These are phyloP conservation scores for Romanomermis culicivorax DNA, from an alignment of 2,888 invertebrate genomes.

Conservation along the genomic window DNA sequence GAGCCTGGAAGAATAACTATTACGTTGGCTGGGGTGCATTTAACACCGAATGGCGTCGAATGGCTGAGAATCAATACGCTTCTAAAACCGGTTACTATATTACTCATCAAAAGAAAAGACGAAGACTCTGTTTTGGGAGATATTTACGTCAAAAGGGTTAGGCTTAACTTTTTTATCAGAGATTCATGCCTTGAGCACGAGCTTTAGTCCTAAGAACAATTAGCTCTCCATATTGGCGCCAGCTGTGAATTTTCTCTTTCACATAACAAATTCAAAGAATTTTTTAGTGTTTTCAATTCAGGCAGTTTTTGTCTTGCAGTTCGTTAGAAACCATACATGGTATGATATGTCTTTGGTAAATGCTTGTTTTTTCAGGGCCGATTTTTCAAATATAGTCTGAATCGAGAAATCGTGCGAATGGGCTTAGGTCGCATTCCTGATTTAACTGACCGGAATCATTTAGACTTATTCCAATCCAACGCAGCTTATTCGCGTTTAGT, in stretches of 20 bases:
- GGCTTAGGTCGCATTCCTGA: slow-evolving; percentile 25
- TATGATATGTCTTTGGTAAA: background rate
- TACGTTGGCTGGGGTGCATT: background rate
- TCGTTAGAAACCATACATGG: background rate
- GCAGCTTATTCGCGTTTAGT: slow-evolving; percentile 24
- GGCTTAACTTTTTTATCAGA: background rate
- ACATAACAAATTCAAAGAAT: too few species aligned
- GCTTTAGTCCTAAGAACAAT: background rate
- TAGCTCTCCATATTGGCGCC: background rate
- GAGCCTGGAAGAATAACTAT: background rate
- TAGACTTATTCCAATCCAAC: slow-evolving; percentile 21
- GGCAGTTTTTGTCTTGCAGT: too few species aligned
- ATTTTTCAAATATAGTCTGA: slow-evolving; percentile 18
- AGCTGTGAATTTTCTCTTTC: too few species aligned
- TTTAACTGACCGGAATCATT: slow-evolving; percentile 20
- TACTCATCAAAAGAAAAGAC: background rate
- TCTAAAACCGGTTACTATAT: background rate
- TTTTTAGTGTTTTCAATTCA: too few species aligned
- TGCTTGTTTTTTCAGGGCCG: slow-evolving; percentile 3
- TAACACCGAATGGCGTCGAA: background rate
- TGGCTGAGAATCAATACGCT: background rate
- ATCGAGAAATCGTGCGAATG: slow-evolving; percentile 23
- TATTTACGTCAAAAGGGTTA: slow-evolving; percentile 2
- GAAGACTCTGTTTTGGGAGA: background rate
- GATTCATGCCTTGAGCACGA: too few species aligned